Base-by-base conservation (phyloP, 2,888 invertebrate species). In the Helicoverpa assulta region DNA sequence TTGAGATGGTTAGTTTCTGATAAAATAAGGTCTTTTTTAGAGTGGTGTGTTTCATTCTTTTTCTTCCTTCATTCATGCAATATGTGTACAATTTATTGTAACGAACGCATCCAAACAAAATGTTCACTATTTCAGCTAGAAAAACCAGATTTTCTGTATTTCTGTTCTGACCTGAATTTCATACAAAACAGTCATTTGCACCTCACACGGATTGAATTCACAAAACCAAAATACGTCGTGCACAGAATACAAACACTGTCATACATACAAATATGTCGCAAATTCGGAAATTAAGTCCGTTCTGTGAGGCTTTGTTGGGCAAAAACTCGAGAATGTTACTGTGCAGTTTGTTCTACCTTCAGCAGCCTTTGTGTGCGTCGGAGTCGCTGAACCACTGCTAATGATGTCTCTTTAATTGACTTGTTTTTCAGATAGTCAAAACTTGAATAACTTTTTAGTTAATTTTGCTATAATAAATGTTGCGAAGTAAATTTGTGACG, bases 261-360 rank as follows among this genome's bases (percentile, higher is more conserved):
- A 76, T 83, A 78, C 78, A 71, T 71, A 72, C 76, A 80, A 76
- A 82, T 81, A 80, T 84, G 81, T 80, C 57, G 73, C 62, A 70
- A 74, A 84, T 85, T 78, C 68, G 73, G 71, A 77, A 83, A 84
- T 84, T 78, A 83, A 81, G 70, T 73, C 51, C 60, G 71, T 59
- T 78, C 64, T 65, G 67, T 70, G 68, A 64, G 62, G 66, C 75
- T 76, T 80, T 73, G 77, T 78, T 70, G 68, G 65, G 64, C 74
- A 83, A 86, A 83, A 86, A 85, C 70, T 81, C 70, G 74, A 60
- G 70, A 70, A 55, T 70, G 73, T 67, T 55, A 74, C 70, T 74
- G 70, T 73, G 73, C 76, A 80, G 81, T 78, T 84, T 73, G 78
- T 78, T 76, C 60, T 81, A 77, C 82, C 78, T 80, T 59, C 60